A percentile compares a stretch with the other conserved stretches of the same genome.
Evolutionary conservation across 2,888 invertebrate genomes (phyloP).

Genomic region (Arctia plantaginis): DNA sequence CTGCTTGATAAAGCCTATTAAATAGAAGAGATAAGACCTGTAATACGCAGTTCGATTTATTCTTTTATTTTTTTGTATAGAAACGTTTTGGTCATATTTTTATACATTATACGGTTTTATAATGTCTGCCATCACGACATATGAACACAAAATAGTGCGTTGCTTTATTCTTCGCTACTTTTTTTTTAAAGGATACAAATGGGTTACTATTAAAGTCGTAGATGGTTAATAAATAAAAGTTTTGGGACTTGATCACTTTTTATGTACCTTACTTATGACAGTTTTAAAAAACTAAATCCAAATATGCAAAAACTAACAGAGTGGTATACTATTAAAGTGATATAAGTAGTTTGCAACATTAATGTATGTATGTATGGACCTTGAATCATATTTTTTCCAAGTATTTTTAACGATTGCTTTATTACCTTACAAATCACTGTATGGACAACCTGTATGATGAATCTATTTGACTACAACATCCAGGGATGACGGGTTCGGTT

Average conservation of each 20-base stretch:
- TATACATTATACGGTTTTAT: background rate
- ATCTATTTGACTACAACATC: too few species aligned
- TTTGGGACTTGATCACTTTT: background rate
- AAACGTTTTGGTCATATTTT: constrained; percentile 4
- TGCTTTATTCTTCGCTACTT: background rate
- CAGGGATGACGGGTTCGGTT: too few species aligned
- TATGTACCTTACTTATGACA: too few species aligned
- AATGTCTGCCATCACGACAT: background rate
- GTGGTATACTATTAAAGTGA: too few species aligned
- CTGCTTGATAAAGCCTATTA: constrained; percentile 19
- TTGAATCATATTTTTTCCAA: background rate
- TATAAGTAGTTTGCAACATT: too few species aligned
- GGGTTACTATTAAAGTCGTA: background rate
- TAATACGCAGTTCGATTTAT: constrained; percentile 7
- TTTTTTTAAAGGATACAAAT: background rate
- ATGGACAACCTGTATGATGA: too few species aligned
- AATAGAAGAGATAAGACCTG: constrained; percentile 9
- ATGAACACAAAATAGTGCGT: background rate
- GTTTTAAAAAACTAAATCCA: too few species aligned
- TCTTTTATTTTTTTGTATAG: background rate
- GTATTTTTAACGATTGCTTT: background rate
- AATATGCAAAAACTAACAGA: too few species aligned
- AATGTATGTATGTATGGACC: too few species aligned
- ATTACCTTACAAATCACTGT: too few species aligned
- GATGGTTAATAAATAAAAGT: background rate